Evolutionary conservation across 2,113 vertebrate species (phyloP).

Genomic region (Seriola dumerili): DNA sequence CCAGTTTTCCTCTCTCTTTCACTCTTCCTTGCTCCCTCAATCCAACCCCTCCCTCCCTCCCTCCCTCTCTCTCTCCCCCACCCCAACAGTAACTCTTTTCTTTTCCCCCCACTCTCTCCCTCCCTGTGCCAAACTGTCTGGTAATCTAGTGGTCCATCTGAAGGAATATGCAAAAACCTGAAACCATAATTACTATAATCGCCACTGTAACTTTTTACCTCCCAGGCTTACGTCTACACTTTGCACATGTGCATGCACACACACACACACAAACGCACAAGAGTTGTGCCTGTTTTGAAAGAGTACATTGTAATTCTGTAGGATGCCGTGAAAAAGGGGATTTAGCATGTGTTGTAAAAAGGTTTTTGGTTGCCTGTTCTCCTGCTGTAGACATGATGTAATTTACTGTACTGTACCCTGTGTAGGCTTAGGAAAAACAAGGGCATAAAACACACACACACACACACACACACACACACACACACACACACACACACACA

Average conservation of each 20-base stretch:
- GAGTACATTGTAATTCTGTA: constrained; percentile 66
- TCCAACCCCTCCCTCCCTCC: background rate
- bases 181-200: constrained; percentile 84
- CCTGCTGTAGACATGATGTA: constrained; percentile 57
- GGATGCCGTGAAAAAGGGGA: constrained; percentile 62
- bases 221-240: constrained; percentile 64
- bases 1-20: constrained; percentile 11
- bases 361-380: constrained; percentile 54
- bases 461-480: background rate
- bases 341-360: constrained; percentile 62
- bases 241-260: constrained; percentile 21
- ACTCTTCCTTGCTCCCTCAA: constrained; percentile 14
- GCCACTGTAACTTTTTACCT: constrained; percentile 75
- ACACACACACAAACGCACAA: constrained; percentile 24
- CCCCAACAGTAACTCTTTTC: constrained; percentile 60
- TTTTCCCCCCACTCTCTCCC: background rate
- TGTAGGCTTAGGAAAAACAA: constrained; percentile 49
- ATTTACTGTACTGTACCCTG: constrained; percentile 46
- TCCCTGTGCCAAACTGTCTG: constrained; percentile 51
- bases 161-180: constrained; percentile 77
- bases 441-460: background rate
- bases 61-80: background rate
- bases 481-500: background rate
- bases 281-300: constrained; percentile 50
- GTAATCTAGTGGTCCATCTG: constrained; percentile 73